Base-by-base conservation (phyloP, 2,113 vertebrate genomes). In the Psophia crepitans region DNA sequence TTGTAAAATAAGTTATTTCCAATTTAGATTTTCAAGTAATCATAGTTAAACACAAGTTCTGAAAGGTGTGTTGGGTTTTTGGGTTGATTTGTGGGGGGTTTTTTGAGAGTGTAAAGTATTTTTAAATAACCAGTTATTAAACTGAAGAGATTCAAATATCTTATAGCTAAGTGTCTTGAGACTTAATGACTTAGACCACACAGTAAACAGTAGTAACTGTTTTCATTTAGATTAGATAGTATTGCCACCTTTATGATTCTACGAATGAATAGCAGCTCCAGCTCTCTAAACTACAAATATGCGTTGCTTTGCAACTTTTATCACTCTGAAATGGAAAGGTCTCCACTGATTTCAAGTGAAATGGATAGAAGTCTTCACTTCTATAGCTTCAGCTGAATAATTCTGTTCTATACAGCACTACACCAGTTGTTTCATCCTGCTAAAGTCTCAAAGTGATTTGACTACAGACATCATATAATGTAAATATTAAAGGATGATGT, bases 401-500 rank as follows among this genome's bases (percentile, higher is more conserved):
- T 77, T 74, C 12, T 80, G 23, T 54, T 87, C 44, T 66, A 43
- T 84, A 78, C 22, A 41, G 54, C 41, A 41, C n/a, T 32, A 53
- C 11, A 2, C 12, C 13, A 37, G 33, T 21, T 37, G 13, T 11
- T 93, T 83, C 63, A 70, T 89, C 43, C 57, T n/a, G 20, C 60
- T 41, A 44, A 73, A 79, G 33, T 76, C 33, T 37, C 33, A 54
- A 81, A 96, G 41, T 44, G 27, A 53, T 94, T 91, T 75, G 32
- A 70, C 8, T 87, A 19, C 8, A 39, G 15, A 61, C 82, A 58
- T 82, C 87, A 81, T 75, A 90, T 64, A 93, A 89, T 54, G 18
- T 20, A 92, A 96, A 96, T 78, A 87, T 87, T 90, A 93, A 91
- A 92, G 57, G 33, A 7, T 90, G 63, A 84, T 90, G 35, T 91